These are phyloP conservation scores for Tinea trinotella DNA, from an alignment of 2,888 invertebrate species.

Conservation along the genomic window DNA sequence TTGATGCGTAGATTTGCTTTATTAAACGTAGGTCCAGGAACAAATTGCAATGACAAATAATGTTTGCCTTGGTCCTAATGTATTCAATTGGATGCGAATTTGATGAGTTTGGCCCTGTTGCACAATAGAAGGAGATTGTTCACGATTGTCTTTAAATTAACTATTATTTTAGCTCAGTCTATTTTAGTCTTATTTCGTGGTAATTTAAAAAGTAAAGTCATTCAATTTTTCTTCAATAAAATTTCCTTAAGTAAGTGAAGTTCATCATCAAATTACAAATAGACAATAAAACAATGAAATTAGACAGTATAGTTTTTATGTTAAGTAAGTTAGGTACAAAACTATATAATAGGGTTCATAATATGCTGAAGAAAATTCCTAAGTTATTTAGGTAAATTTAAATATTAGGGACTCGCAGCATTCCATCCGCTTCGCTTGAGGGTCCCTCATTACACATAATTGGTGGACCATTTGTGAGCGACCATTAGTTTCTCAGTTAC, in stretches of 20 bases:
- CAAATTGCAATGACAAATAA: background rate
- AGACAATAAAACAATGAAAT: too few species aligned
- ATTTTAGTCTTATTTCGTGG: background rate
- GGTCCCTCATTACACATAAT: conserved; percentile 63
- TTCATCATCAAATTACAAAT: too few species aligned
- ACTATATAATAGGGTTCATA: background rate
- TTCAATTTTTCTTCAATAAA: too few species aligned
- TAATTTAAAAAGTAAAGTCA: too few species aligned
- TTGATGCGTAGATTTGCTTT: background rate
- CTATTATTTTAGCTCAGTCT: background rate
- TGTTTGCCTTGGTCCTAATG: conserved; percentile 16
- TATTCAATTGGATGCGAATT: conserved; percentile 8
- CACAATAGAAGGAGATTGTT: conserved; percentile 14
- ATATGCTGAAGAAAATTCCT: background rate
- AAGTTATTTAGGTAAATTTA: conserved; percentile 8
- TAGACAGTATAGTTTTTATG: too few species aligned
- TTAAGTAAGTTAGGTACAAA: too few species aligned
- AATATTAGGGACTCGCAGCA: conserved; percentile 31
- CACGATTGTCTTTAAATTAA: conserved; percentile 3
- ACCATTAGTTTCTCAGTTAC: conserved; percentile 33
- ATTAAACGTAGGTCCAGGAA: background rate
- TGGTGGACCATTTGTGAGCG: conserved; percentile 65
- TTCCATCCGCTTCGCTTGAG: background rate
- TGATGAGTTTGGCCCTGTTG: conserved; percentile 17
- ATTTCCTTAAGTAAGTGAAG: too few species aligned